Evolutionary conservation across 1,140 invertebrate genomes (phyloP).

Genomic region (Drosophila ficusphila): DNA sequence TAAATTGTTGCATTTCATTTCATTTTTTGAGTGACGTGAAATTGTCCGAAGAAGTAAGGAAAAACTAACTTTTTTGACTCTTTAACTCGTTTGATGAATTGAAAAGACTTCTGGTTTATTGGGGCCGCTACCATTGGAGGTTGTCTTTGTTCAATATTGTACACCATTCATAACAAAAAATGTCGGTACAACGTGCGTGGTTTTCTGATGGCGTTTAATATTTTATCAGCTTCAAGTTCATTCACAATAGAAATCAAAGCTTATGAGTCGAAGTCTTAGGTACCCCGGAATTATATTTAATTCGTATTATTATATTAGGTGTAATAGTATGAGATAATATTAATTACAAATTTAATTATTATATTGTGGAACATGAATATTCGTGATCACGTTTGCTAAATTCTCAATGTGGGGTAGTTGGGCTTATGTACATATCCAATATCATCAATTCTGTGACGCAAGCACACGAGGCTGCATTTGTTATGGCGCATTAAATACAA

Average conservation of each 20-base stretch:
- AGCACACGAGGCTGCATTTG: conserved; percentile 58
- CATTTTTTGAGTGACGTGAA: background rate
- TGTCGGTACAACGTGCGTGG: conserved; percentile 34
- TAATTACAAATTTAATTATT: too few species aligned
- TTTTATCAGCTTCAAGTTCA: conserved; percentile 40
- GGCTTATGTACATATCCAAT: background rate
- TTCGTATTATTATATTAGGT: too few species aligned
- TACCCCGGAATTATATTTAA: conserved; percentile 1
- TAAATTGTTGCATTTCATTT: background rate
- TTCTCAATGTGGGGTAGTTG: background rate
- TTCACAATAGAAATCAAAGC: conserved; percentile 33
- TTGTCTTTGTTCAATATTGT: background rate
- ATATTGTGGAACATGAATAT: too few species aligned
- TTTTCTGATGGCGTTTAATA: conserved; percentile 34
- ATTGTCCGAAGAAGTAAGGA: background rate
- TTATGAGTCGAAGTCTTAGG: background rate
- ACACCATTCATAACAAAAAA: conserved; percentile 12
- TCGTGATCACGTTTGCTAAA: conserved; percentile 22
- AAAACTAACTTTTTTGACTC: background rate
- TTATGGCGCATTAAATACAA: conserved; percentile 74
- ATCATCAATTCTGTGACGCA: conserved; percentile 57
- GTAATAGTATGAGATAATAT: too few species aligned
- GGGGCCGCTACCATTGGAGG: conserved; percentile 1
- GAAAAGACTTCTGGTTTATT: conserved; percentile 9
- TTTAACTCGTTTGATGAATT: conserved; percentile 3